phyloP scores from a whole-genome alignment of 1,140 invertebrate species.

The Caenorhabditis remanei region DNA sequence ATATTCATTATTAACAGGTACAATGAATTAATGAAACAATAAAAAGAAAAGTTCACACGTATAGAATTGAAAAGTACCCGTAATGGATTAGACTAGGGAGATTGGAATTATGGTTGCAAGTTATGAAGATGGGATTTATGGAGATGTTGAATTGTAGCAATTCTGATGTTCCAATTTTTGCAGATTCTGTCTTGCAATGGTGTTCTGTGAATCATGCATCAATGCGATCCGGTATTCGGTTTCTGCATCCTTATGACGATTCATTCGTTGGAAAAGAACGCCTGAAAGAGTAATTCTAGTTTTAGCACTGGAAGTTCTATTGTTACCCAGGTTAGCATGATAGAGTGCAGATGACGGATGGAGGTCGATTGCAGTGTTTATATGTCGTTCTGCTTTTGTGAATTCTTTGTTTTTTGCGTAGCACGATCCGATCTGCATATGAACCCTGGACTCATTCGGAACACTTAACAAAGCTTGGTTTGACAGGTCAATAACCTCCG shows the following conservation, averaged over 20 bases:
- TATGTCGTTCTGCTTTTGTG: constrained; percentile 86
- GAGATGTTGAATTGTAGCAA: background rate
- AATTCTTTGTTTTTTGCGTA: constrained; percentile 87
- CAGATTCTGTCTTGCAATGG: background rate
- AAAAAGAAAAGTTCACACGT: background rate
- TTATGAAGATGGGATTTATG: background rate
- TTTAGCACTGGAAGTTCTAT: background rate
- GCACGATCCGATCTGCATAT: constrained; percentile 90
- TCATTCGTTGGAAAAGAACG: constrained; percentile 17
- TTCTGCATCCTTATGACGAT: background rate
- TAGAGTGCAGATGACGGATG: constrained; percentile 2
- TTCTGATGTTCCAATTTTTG: background rate
- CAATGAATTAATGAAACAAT: too few species aligned
- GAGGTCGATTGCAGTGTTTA: constrained; percentile 79
- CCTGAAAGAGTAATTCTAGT: background rate
- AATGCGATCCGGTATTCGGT: background rate
- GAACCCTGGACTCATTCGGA: constrained; percentile 84
- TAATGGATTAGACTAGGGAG: background rate
- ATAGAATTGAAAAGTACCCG: background rate
- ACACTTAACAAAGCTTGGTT: constrained; percentile 83
- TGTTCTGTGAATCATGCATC: constrained; percentile 5
- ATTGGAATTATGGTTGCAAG: background rate
- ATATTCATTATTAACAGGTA: too few species aligned
- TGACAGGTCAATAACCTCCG: constrained; percentile 84
- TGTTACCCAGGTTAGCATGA: constrained; percentile 24